Evolutionary conservation across 2,113 vertebrate genomes (phyloP).

Genomic region (Vireo altiloquus): DNA sequence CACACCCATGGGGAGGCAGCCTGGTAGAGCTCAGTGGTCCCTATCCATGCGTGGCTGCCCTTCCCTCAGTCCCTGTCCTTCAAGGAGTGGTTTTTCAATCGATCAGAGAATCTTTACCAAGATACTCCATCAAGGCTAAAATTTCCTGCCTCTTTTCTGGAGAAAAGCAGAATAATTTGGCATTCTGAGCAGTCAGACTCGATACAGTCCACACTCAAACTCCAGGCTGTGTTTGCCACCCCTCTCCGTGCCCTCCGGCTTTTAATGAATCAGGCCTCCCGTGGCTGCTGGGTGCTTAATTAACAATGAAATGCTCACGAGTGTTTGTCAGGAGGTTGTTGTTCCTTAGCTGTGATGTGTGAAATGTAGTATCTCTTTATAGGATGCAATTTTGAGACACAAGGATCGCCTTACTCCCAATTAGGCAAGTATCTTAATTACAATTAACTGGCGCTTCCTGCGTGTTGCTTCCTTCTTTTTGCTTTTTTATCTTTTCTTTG

Average conservation of each 20-base stretch:
- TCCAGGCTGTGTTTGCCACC: not conserved
- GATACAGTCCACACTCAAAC: not conserved
- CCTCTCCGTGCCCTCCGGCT: conserved; percentile 15
- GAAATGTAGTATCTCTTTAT: conserved; percentile 79
- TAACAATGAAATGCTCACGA: not conserved
- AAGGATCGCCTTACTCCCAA: conserved; percentile 78
- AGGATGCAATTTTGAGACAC: conserved; percentile 80
- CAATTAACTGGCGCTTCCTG: not conserved
- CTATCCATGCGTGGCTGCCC: not conserved
- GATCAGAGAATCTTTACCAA: not conserved
- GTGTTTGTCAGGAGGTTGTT: not conserved
- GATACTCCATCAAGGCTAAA: not conserved
- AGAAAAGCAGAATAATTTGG: not conserved
- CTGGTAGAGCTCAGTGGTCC: not conserved
- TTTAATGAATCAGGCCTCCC: conserved; percentile 65
- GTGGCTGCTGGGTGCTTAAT: not conserved
- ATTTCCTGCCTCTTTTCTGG: not conserved
- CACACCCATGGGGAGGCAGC: not conserved
- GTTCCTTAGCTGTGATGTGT: conserved; percentile 68
- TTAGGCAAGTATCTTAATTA: conserved; percentile 77
- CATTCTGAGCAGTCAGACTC: not conserved
- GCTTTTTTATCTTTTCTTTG: not conserved
- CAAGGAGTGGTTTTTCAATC: not conserved
- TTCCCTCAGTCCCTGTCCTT: not conserved
- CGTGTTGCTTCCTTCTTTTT: not conserved